phyloP scores from a whole-genome alignment of 1,140 invertebrate species.

The Schlechtendalia chinensis region DNA sequence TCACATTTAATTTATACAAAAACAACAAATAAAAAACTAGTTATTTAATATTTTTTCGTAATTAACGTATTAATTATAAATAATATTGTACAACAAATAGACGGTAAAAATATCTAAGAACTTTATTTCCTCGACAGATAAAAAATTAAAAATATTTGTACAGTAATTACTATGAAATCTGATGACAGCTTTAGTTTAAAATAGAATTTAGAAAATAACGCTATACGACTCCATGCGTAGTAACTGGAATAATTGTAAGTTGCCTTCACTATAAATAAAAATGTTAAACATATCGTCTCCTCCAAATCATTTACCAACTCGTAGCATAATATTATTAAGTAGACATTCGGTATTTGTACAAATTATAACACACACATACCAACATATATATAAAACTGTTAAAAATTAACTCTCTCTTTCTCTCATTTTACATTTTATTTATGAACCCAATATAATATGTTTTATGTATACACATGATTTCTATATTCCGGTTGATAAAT shows the following conservation, averaged over 20 bases:
- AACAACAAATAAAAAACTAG: not conserved
- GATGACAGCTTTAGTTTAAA: not conserved
- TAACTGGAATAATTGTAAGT: slow-evolving; percentile 33
- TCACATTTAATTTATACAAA: slow-evolving; percentile 35
- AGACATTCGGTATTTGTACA: not conserved
- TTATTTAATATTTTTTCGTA: not conserved
- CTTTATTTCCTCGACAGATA: no score
- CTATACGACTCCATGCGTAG: slow-evolving; percentile 14
- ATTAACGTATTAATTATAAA: not conserved
- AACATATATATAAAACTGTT: not conserved
- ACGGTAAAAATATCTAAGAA: not conserved
- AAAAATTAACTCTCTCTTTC: not conserved
- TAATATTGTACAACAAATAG: not conserved
- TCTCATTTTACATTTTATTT: no score
- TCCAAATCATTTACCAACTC: not conserved
- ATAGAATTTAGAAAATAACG: slow-evolving; percentile 13
- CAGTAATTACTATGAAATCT: not conserved
- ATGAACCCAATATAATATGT: no score
- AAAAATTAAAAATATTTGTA: no score
- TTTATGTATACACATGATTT: no score
- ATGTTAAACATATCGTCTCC: slow-evolving; percentile 27
- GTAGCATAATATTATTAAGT: not conserved
- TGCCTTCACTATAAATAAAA: slow-evolving; percentile 38
- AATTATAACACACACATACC: not conserved
- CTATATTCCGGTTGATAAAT: no score